Evolutionary conservation across 2,113 vertebrate genomes (phyloP).

Genomic region (Ceyx cyanopectus): DNA sequence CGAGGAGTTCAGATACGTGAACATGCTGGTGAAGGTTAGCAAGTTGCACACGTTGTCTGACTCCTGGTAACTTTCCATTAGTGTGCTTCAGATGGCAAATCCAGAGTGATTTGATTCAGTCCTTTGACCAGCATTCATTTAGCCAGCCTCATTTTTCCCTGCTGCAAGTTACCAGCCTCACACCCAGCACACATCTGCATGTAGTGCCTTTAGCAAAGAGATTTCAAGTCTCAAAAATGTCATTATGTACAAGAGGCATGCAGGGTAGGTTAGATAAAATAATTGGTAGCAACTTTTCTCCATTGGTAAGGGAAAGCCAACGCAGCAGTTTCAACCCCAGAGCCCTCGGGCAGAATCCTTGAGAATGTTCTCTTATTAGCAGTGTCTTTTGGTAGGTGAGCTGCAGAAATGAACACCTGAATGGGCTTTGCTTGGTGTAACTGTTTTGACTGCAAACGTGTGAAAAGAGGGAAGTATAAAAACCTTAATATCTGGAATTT

Average conservation of each 20-base stretch:
- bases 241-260: conserved; percentile 28
- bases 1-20: neutral
- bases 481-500: neutral
- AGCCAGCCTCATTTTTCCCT: neutral
- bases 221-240: conserved; percentile 41
- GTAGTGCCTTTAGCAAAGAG: conserved; percentile 42
- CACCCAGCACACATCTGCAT: conserved; percentile 7
- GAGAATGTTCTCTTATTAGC: conserved; percentile 19
- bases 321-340: conserved; percentile 16
- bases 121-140: neutral
- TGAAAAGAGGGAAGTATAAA: neutral
- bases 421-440: neutral
- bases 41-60: neutral
- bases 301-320: neutral
- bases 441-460: neutral
- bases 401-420: neutral
- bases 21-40: neutral
- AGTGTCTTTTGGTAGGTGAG: neutral
- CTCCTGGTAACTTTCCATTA: neutral
- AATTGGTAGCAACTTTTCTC: conserved; percentile 49
- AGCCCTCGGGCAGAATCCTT: neutral
- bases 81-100: neutral
- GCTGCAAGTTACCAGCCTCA: neutral
- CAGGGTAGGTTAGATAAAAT: conserved; percentile 42
- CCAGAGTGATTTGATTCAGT: neutral